These are phyloP conservation scores for Oscarella lobularis DNA, from an alignment of 37 sponge, comb jelly and placozoan species.

Conservation along the genomic window DNA sequence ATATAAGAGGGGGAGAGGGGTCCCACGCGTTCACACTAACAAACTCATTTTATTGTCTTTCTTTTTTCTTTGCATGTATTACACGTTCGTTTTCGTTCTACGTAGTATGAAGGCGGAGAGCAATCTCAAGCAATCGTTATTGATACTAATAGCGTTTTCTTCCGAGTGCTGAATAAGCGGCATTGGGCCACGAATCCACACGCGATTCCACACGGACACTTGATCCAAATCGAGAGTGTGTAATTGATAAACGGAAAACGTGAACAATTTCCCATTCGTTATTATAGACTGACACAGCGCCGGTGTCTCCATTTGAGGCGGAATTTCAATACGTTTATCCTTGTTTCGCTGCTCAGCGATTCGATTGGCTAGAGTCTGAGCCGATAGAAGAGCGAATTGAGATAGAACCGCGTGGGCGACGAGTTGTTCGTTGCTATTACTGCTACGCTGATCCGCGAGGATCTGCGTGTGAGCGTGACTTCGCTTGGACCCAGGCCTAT, in stretches of 20 bases:
- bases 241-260: conserved; percentile 61
- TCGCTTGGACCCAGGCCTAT: not conserved
- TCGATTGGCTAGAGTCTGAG: not conserved
- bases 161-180: not conserved
- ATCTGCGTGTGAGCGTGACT: not conserved
- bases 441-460: not conserved
- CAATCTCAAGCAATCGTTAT: not conserved
- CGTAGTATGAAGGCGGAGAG: not conserved
- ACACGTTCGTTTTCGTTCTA: no score
- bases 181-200: not conserved
- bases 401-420: not conserved
- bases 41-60: no score
- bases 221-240: conserved; percentile 37
- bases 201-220: not conserved
- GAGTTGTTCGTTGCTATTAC: not conserved
- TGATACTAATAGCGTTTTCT: not conserved
- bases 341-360: not conserved
- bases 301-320: conserved; percentile 5
- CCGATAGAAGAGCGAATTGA: not conserved
- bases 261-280: conserved; percentile 49
- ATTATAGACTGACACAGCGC: conserved; percentile 49
- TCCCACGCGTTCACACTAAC: no score
- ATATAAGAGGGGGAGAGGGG: no score
- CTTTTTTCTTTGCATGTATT: no score
- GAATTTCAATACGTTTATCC: not conserved